phyloP scores from a whole-genome alignment of 2,888 invertebrate species.

The Entomobrya proxima region DNA sequence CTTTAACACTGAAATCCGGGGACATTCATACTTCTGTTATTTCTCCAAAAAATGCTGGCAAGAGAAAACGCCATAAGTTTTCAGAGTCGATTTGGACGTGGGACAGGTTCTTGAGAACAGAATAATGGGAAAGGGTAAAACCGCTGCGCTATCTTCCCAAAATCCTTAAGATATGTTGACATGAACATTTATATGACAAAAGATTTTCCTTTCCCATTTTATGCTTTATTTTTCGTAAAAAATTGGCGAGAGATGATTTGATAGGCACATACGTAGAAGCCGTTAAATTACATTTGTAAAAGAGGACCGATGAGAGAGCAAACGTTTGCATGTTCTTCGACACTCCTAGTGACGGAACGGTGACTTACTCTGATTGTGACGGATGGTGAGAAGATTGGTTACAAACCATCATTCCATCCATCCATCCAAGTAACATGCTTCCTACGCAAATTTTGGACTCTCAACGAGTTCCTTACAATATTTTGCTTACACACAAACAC shows the following conservation, averaged over 20 bases:
- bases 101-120: not conserved
- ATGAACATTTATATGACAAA: constrained; percentile 17
- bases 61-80: not conserved
- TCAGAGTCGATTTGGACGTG: constrained; percentile 28
- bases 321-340: constrained; percentile 28
- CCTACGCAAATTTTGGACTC: constrained; percentile 55
- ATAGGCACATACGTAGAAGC: not conserved
- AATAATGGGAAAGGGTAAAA: constrained; percentile 34
- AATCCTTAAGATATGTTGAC: constrained; percentile 6
- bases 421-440: constrained; percentile 26
- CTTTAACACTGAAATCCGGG: not conserved
- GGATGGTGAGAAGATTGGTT: constrained; percentile 60
- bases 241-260: constrained; percentile 31
- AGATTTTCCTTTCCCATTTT: constrained; percentile 4
- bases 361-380: constrained; percentile 53
- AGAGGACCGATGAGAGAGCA: not conserved
- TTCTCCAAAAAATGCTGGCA: constrained; percentile 36
- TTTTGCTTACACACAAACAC: constrained; percentile 13
- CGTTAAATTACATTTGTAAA: not conserved
- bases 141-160: constrained; percentile 7
- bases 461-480: constrained; percentile 25
- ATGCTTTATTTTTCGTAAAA: constrained; percentile 15
- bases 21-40: constrained; percentile 38
- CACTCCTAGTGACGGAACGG: constrained; percentile 53
- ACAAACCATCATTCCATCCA: constrained; percentile 39